A percentile compares a stretch with the other conserved stretches of the same genome.
Conservation (phyloP, 2,797 vertebrate species). For the Glyptemys insculpta region DNA sequence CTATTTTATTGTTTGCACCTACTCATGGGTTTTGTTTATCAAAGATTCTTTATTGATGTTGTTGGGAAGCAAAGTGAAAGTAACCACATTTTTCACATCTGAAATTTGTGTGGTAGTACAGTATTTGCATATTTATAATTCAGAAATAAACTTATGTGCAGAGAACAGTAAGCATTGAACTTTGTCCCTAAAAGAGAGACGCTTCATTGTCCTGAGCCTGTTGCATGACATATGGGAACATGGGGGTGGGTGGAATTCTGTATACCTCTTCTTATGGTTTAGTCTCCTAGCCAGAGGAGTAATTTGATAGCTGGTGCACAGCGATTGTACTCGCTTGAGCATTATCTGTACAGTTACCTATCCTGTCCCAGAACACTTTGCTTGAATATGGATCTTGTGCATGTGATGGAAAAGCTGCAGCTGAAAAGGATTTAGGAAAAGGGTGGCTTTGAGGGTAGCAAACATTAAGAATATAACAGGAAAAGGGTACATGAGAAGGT, state of each 20-base stretch:
- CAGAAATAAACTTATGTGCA: not conserved
- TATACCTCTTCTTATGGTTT: not conserved
- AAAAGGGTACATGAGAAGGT: not conserved
- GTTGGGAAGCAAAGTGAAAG: not conserved
- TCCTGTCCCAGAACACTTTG: not conserved
- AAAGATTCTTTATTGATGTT: fast-evolving
- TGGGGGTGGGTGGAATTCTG: not conserved
- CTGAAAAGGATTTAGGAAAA: slow-evolving; percentile 30
- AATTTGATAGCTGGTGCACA: not conserved
- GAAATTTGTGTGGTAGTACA: not conserved
- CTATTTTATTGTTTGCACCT: not conserved
- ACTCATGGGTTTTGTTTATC: slow-evolving; percentile 11
- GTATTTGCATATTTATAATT: fast-evolving
- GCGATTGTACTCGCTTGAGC: not conserved
- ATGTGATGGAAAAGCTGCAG: slow-evolving; percentile 21
- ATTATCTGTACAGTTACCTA: not conserved
- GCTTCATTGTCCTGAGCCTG: not conserved
- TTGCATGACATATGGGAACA: not conserved
- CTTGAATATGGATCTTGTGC: not conserved
- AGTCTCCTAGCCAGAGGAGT: not conserved
- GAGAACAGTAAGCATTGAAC: not conserved
- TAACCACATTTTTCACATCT: not conserved
- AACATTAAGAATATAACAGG: not conserved
- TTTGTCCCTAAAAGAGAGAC: not conserved
- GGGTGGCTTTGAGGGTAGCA: not conserved